Evolutionary conservation across 2,113 vertebrate species (phyloP).

Genomic region (Eclectus roratus): DNA sequence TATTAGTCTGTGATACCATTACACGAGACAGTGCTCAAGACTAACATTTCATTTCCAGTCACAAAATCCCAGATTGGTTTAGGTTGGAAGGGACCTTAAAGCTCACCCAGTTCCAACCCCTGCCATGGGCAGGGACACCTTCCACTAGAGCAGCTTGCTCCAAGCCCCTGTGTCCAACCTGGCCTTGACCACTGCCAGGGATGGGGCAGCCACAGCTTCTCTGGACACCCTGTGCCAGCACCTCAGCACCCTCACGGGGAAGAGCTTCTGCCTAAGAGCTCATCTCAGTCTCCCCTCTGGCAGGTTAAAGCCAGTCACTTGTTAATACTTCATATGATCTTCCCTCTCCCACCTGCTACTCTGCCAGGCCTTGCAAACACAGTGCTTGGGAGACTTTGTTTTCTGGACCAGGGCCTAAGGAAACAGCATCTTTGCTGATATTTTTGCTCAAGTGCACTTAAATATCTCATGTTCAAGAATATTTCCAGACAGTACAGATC

Average conservation of each 20-base stretch:
- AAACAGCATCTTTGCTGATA: background rate
- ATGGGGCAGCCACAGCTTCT: too few species aligned
- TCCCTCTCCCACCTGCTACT: background rate
- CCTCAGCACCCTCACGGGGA: background rate
- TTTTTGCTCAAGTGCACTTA: background rate
- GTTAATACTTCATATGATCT: background rate
- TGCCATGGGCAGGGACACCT: background rate
- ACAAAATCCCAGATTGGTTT: background rate
- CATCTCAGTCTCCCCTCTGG: background rate
- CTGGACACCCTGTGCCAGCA: background rate
- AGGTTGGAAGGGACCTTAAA: background rate
- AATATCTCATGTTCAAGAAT: background rate
- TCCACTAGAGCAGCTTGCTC: background rate
- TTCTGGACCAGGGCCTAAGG: background rate
- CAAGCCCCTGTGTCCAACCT: background rate
- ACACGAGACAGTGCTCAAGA: background rate
- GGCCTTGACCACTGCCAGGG: background rate
- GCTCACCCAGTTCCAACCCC: background rate
- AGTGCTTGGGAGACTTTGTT: background rate
- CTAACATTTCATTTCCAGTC: background rate
- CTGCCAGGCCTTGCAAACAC: background rate
- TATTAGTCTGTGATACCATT: background rate
- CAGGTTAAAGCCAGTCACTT: background rate
- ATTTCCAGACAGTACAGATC: background rate
- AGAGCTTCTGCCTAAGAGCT: background rate